Conservation (phyloP, 2,113 vertebrate species). For the Connochaetes taurinus region DNA sequence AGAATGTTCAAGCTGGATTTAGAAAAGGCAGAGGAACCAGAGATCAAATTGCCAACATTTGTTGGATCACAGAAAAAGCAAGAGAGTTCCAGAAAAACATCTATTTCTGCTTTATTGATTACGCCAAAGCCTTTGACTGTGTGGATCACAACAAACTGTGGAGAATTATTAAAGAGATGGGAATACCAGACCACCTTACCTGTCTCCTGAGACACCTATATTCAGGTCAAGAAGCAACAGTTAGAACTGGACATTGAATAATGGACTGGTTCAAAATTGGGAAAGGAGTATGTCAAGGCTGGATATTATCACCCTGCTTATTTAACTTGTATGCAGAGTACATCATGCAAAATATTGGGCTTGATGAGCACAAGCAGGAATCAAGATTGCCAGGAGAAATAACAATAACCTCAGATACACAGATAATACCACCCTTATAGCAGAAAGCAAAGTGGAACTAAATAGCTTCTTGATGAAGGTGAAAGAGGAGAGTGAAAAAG, state of each 20-base stretch:
- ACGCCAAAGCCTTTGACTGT: rapidly evolving
- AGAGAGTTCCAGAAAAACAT: not conserved
- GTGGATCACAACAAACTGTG: not conserved
- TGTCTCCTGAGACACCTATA: not conserved
- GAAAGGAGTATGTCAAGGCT: not conserved
- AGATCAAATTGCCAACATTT: not conserved
- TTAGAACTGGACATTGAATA: not conserved
- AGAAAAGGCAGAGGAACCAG: not conserved
- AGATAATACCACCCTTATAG: not conserved
- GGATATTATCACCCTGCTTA: not conserved
- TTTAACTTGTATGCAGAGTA: not conserved
- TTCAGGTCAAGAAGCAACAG: not conserved
- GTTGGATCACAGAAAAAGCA: not conserved
- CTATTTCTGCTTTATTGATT: not conserved
- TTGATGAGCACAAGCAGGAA: not conserved
- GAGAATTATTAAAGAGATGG: not conserved
- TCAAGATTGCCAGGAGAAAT: not conserved
- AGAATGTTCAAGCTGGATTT: not conserved
- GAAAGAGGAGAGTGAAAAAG: not conserved
- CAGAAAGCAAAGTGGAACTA: not conserved
- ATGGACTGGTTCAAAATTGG: not conserved
- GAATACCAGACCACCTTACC: not conserved
- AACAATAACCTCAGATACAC: not conserved
- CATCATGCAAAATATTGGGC: not conserved
- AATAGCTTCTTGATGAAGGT: not conserved